Evolutionary conservation across 2,113 vertebrate species (phyloP).

Genomic region (Syrmaticus mikado): DNA sequence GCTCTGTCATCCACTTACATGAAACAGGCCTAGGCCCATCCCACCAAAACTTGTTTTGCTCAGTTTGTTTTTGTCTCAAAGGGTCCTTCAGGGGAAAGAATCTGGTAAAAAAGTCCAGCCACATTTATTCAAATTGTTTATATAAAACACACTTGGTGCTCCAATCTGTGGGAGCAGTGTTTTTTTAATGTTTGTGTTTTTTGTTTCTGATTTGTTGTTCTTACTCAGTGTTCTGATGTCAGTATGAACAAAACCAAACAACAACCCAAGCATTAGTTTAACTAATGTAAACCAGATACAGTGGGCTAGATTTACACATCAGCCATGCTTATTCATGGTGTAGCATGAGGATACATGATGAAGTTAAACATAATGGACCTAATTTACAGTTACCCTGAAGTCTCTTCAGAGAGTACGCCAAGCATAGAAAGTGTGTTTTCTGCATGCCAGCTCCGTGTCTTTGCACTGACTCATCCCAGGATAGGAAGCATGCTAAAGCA

Average conservation of each 20-base stretch:
- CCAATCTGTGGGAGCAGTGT: constrained; percentile 5
- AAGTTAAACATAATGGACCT: background rate
- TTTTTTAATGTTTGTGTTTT: constrained; percentile 47
- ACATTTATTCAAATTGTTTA: constrained; percentile 54
- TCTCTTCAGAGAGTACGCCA: background rate
- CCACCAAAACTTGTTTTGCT: constrained; percentile 48
- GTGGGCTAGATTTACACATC: background rate
- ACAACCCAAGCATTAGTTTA: constrained; percentile 56
- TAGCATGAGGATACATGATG: background rate
- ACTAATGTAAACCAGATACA: constrained; percentile 71
- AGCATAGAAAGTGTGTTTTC: background rate
- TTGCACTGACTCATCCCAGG: background rate
- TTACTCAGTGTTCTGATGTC: constrained; percentile 53
- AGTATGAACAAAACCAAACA: constrained; percentile 61
- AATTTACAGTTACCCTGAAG: background rate
- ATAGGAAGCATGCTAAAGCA: background rate
- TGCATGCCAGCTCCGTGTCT: background rate
- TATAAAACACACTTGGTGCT: constrained; percentile 43
- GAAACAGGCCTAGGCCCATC: constrained; percentile 23
- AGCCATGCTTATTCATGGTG: constrained; percentile 8
- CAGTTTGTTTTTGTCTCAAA: constrained; percentile 51
- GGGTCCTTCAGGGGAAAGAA: constrained; percentile 44
- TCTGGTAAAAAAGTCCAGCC: constrained; percentile 58
- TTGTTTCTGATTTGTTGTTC: constrained; percentile 67
- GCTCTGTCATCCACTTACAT: constrained; percentile 37